Evolutionary conservation across 2,113 vertebrate genomes (phyloP).

Genomic region (Microtus pennsylvanicus): DNA sequence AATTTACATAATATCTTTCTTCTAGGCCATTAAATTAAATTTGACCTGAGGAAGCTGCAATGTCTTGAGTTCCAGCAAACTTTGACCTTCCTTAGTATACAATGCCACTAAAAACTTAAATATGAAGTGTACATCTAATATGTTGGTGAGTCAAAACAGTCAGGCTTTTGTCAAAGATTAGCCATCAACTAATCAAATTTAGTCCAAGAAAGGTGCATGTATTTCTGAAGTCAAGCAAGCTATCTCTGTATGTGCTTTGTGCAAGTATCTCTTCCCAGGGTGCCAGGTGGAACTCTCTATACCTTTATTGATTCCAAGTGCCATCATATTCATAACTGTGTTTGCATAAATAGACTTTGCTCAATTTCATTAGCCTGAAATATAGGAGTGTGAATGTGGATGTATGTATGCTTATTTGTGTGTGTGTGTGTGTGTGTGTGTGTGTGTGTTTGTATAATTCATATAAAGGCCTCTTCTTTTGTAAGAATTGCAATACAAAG

Average conservation of each 20-base stretch:
- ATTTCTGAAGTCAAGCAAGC: neutral
- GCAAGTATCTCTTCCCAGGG: neutral
- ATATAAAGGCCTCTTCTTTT: neutral
- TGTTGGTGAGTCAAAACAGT: neutral
- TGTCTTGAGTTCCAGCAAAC: neutral
- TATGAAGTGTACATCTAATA: neutral
- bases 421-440: too few relatives aligned
- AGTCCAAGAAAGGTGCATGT: too few relatives aligned
- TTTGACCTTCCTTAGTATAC: neutral
- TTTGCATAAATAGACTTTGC: neutral
- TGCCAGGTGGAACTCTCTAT: neutral
- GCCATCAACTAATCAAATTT: neutral
- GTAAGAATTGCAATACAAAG: neutral
- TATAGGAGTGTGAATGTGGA: neutral
- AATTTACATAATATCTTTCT: neutral
- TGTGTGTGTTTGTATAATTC: neutral
- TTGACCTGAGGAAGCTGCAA: neutral
- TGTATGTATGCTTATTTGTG: neutral
- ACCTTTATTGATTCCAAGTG: neutral
- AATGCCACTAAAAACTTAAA: neutral
- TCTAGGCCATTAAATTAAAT: neutral
- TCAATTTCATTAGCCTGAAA: neutral
- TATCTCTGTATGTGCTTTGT: too few relatives aligned
- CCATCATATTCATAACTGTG: neutral
- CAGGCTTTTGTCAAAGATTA: neutral